Evolutionary conservation across 2,113 vertebrate genomes (phyloP).

Genomic region (Pipa parva): DNA sequence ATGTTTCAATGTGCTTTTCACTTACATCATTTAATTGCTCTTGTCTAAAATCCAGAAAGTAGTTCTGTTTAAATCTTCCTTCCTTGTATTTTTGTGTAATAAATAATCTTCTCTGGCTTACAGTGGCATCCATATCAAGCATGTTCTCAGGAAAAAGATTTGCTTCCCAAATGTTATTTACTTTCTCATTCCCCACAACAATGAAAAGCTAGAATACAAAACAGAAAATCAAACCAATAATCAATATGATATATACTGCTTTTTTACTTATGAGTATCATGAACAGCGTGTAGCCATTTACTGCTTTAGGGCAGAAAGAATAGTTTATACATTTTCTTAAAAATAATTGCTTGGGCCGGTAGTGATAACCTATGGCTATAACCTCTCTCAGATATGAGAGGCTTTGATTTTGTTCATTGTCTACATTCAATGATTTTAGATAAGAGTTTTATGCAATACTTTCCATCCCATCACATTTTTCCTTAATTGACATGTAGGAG

Average conservation of each 20-base stretch:
- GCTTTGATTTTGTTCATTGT: neutral
- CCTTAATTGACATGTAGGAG: no score
- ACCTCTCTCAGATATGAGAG: neutral
- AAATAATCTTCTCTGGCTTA: conserved; percentile 78
- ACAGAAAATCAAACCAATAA: conserved; percentile 17
- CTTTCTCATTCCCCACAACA: conserved; percentile 84
- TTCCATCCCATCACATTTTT: no score
- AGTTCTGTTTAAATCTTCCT: conserved; percentile 72
- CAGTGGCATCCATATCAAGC: conserved; percentile 65
- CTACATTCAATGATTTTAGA: no score
- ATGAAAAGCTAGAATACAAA: conserved; percentile 77
- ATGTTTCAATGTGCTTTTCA: conserved; percentile 8
- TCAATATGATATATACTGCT: neutral
- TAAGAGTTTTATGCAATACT: no score
- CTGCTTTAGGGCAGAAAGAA: neutral
- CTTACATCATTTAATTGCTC: conserved; percentile 85
- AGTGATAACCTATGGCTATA: neutral
- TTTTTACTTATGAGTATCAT: conserved; percentile 23
- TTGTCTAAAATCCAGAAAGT: conserved; percentile 58
- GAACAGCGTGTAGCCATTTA: conserved; percentile 9
- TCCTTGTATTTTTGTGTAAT: conserved; percentile 89
- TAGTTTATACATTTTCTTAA: conserved; percentile 6
- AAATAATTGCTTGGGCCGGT: conserved; percentile 14
- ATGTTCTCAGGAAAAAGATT: conserved; percentile 79
- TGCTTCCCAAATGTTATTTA: conserved; percentile 90